A percentile compares a stretch with the other conserved stretches of the same genome.
These are phyloP conservation scores for Syngnathus rostellatus DNA, from an alignment of 2,797 vertebrate genomes.

Conservation along the genomic window DNA sequence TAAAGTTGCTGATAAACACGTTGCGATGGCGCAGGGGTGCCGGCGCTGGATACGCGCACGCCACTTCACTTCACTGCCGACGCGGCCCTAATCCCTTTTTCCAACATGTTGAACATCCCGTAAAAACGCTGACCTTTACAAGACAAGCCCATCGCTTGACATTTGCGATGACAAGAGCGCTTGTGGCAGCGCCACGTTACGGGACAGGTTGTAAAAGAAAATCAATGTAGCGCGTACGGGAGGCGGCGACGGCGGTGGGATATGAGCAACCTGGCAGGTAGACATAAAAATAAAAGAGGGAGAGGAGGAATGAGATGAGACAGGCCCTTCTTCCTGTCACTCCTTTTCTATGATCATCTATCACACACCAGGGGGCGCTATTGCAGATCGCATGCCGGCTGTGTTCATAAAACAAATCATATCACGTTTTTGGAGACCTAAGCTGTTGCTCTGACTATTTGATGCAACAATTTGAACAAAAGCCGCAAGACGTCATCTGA, in stretches of 20 bases:
- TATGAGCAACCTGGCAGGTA: not conserved
- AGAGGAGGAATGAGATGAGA: not conserved
- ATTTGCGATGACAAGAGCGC: constrained; percentile 59
- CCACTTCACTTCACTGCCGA: constrained; percentile 18
- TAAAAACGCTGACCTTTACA: constrained; percentile 58
- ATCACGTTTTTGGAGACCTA: no score
- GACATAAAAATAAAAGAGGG: constrained; percentile 1
- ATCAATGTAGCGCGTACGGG: constrained; percentile 40
- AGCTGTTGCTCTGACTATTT: no score
- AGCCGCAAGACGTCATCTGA: no score
- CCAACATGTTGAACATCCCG: constrained; percentile 55
- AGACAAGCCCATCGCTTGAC: constrained; percentile 52
- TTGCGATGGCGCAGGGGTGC: not conserved
- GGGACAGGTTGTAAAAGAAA: constrained; percentile 36
- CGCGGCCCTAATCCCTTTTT: constrained; percentile 32
- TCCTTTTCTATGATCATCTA: not conserved
- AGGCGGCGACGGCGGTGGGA: not conserved
- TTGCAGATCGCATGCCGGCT: not conserved
- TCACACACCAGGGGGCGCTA: not conserved
- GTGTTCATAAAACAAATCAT: not conserved
- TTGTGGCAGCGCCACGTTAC: constrained; percentile 32
- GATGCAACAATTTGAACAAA: no score
- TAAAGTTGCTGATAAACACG: no score
- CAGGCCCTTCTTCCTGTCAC: not conserved
- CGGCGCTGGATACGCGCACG: not conserved